A percentile compares a stretch with the other conserved stretches of the same genome.
phyloP scores from a whole-genome alignment of 1,140 invertebrate genomes.

The Musca vetustissima region DNA sequence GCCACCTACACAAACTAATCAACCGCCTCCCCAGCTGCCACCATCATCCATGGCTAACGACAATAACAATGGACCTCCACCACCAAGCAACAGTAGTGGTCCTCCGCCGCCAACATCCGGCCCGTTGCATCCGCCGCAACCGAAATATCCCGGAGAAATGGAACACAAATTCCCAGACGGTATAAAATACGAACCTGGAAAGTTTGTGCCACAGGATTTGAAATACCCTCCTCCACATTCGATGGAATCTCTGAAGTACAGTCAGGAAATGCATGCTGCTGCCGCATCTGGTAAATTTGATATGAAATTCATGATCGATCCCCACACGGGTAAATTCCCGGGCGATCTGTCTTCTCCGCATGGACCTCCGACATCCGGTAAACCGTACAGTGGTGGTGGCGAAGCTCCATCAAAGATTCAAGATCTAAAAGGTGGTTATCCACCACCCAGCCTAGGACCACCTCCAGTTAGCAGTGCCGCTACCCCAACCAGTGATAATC shows the following conservation, averaged over 20 bases:
- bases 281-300: constrained; percentile 50
- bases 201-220: constrained; percentile 47
- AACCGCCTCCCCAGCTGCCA: constrained; percentile 36
- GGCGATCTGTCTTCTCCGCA: constrained; percentile 37
- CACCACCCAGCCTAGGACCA: constrained; percentile 27
- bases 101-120: constrained; percentile 29
- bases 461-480: constrained; percentile 5
- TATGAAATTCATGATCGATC: constrained; percentile 53
- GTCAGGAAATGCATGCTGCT: constrained; percentile 51
- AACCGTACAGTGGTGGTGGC: constrained; percentile 26
- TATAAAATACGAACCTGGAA: constrained; percentile 39
- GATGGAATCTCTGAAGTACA: constrained; percentile 50
- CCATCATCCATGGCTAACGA: constrained; percentile 27
- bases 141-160: constrained; percentile 50
- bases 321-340: constrained; percentile 45
- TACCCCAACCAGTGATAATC: constrained; percentile 10
- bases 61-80: constrained; percentile 12
- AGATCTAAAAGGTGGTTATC: constrained; percentile 47
- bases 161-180: constrained; percentile 43
- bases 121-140: constrained; percentile 32
- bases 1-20: constrained; percentile 28
- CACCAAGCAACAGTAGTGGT: background rate
- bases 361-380: constrained; percentile 32
- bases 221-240: constrained; percentile 47
- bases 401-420: constrained; percentile 49